phyloP scores from a whole-genome alignment of 2,888 invertebrate species.

The Blomia tropicalis region DNA sequence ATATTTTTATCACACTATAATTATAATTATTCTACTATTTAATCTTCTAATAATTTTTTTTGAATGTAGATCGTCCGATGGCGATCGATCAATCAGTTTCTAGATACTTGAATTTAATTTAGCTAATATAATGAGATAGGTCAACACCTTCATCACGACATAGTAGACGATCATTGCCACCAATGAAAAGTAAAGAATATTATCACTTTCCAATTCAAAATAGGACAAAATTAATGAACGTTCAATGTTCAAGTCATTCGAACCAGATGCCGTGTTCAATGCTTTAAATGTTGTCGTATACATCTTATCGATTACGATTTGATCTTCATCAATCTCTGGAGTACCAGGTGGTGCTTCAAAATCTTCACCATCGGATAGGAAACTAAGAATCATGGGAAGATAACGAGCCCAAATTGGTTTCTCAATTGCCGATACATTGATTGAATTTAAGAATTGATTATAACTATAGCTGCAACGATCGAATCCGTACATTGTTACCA shows the following conservation, averaged over 20 bases:
- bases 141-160: slow-evolving; percentile 6
- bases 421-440: slow-evolving; percentile 1
- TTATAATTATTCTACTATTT: too few species aligned
- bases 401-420: slow-evolving; percentile 18
- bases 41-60: too few species aligned
- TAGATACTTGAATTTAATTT: slow-evolving; percentile 14
- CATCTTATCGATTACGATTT: neutral
- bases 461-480: slow-evolving; percentile 10
- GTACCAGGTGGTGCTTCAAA: neutral
- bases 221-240: slow-evolving; percentile 11
- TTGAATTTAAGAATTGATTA: neutral
- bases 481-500: slow-evolving; percentile 15
- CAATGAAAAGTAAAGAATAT: neutral
- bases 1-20: too few species aligned
- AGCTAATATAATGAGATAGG: slow-evolving; percentile 15
- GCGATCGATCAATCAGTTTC: too few species aligned
- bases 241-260: neutral
- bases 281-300: slow-evolving; percentile 1
- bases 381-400: slow-evolving; percentile 2
- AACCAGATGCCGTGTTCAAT: neutral
- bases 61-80: too few species aligned
- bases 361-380: neutral
- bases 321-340: neutral
- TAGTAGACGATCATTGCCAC: slow-evolving; percentile 1
- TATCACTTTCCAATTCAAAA: slow-evolving; percentile 2